Conservation (phyloP, 2,113 vertebrate species). For the Corapipo altera region DNA sequence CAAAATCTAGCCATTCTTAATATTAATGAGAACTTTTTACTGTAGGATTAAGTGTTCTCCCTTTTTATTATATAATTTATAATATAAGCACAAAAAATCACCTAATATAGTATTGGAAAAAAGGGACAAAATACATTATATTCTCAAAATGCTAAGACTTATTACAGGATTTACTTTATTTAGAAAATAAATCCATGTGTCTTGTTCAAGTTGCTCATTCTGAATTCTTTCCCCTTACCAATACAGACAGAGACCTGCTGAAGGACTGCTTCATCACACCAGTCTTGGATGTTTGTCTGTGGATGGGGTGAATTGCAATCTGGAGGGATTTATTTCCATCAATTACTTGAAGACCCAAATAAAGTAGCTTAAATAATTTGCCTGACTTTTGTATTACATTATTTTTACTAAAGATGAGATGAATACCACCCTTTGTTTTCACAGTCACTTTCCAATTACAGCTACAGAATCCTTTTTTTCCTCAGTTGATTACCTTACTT, state of each 20-base stretch:
- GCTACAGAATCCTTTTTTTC: fast-evolving
- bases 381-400: background rate
- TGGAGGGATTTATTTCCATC: background rate
- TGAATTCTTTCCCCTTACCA: background rate
- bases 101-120: background rate
- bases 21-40: background rate
- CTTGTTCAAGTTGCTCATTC: background rate
- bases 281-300: background rate
- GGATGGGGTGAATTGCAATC: background rate
- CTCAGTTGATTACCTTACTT: background rate
- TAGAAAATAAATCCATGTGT: background rate
- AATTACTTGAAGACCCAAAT: background rate
- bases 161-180: background rate
- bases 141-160: background rate
- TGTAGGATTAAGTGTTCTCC: background rate
- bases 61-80: background rate
- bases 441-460: background rate
- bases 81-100: background rate
- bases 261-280: background rate
- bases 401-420: background rate
- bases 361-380: background rate
- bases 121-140: background rate
- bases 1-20: background rate
- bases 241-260: background rate
- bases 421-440: background rate